Percentiles rank a stretch among this genome's conserved stretches.
Conservation (phyloP, 2,888 invertebrate species). For the Stramonita haemastoma region DNA sequence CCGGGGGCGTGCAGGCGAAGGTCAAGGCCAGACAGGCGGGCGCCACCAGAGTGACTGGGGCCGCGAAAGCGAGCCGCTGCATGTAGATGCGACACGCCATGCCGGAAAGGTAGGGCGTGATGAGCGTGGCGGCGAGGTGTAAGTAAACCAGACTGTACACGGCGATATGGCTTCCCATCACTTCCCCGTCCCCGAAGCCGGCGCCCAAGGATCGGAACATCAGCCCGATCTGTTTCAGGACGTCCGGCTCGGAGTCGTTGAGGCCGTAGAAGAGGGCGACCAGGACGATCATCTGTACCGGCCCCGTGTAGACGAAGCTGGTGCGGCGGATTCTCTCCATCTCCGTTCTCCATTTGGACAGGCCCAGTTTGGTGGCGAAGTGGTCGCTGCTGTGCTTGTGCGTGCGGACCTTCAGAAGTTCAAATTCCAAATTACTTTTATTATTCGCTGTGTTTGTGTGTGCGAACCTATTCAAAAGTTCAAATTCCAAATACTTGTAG, state of each 20-base stretch:
- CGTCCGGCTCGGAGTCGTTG: neutral
- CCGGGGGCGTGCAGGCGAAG: slow-evolving; percentile 31
- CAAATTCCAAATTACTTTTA: too few species aligned
- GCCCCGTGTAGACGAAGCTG: slow-evolving; percentile 47
- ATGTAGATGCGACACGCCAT: slow-evolving; percentile 79
- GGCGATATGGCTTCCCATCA: slow-evolving; percentile 37
- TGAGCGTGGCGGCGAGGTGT: slow-evolving; percentile 45
- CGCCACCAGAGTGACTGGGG: slow-evolving; percentile 76
- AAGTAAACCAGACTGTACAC: slow-evolving; percentile 51
- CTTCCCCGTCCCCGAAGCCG: neutral
- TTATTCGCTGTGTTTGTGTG: too few species aligned
- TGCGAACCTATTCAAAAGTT: too few species aligned
- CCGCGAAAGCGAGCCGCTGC: slow-evolving; percentile 77
- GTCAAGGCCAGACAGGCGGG: slow-evolving; percentile 56
- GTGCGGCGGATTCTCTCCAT: slow-evolving; percentile 50
- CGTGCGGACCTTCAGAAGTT: neutral
- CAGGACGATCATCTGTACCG: slow-evolving; percentile 49
- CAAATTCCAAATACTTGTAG: too few species aligned
- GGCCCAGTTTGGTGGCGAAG: neutral
- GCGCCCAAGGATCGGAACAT: slow-evolving; percentile 25
- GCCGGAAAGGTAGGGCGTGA: slow-evolving; percentile 74
- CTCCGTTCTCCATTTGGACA: slow-evolving; percentile 42
- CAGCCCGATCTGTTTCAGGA: neutral
- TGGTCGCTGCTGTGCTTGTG: neutral
- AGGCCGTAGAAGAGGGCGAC: slow-evolving; percentile 33